Evolutionary conservation across 2,888 invertebrate species (phyloP).

Genomic region (Brachycybe producta): DNA sequence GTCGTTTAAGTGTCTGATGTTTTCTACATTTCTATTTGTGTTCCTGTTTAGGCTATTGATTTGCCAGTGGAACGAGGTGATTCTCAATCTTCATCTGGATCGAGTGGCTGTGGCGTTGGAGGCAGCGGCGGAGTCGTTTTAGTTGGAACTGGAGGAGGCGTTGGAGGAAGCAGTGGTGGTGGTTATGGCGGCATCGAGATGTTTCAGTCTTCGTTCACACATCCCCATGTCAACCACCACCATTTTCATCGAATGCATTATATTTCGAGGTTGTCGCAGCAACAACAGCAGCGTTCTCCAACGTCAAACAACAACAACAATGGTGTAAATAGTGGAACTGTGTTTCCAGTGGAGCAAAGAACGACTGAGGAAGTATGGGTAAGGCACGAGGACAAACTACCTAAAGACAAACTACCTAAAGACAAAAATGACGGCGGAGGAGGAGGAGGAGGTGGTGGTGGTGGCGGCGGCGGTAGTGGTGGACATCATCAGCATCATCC

Average conservation of each 20-base stretch:
- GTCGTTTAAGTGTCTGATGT: too few species aligned
- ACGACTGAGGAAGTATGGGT: conserved; percentile 9
- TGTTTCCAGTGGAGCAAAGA: neutral
- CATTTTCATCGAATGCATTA: conserved; percentile 48
- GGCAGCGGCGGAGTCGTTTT: conserved; percentile 29
- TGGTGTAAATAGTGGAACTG: conserved; percentile 23
- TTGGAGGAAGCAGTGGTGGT: conserved; percentile 3
- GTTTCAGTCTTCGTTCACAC: conserved; percentile 39
- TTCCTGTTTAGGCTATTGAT: conserved; percentile 42
- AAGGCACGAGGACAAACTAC: conserved; percentile 28
- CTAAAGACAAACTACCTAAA: conserved; percentile 25
- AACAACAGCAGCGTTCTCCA: conserved; percentile 25
- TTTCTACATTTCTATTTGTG: conserved; percentile 5
- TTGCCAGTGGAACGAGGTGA: conserved; percentile 67
- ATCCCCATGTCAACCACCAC: conserved; percentile 31
- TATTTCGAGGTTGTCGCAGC: conserved; percentile 34
- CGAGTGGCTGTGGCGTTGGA: conserved; percentile 36
- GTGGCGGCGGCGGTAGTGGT: conserved; percentile 15
- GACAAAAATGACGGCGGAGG: conserved; percentile 6
- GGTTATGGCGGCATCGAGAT: conserved; percentile 25
- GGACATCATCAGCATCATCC: conserved; percentile 18
- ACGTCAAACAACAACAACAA: conserved; percentile 27
- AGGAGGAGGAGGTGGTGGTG: conserved; percentile 2
- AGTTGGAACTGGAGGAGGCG: conserved; percentile 20
- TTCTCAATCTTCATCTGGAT: conserved; percentile 61